These are phyloP conservation scores for Lanistes nyassanus DNA, from an alignment of 1,140 invertebrate genomes.

Conservation along the genomic window DNA sequence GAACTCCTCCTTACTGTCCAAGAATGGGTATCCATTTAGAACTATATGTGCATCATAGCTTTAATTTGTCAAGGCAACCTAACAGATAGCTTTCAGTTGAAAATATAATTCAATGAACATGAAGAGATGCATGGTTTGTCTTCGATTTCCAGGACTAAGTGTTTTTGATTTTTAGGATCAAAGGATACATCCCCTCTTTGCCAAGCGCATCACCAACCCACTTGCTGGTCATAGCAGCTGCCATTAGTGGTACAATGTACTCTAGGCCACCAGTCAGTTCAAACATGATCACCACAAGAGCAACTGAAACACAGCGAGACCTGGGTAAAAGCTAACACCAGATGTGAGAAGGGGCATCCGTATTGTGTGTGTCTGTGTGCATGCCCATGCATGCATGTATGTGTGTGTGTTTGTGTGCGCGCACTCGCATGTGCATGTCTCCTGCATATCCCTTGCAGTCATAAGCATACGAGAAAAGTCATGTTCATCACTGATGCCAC, in stretches of 20 bases:
- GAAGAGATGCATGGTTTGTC: too few relatives aligned
- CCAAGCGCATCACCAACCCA: constrained; percentile 99
- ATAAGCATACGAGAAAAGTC: too few relatives aligned
- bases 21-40: constrained; percentile 98
- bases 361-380: neutral
- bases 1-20: constrained; percentile 98
- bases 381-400: neutral
- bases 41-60: constrained; percentile 97
- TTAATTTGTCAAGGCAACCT: neutral
- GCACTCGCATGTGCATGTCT: neutral
- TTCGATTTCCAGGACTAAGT: too few relatives aligned
- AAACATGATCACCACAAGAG: constrained; percentile 99
- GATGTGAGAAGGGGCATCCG: neutral
- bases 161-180: neutral
- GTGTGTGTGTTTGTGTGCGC: neutral
- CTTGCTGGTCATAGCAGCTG: constrained; percentile 98
- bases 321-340: neutral
- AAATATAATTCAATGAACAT: too few relatives aligned
- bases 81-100: too few relatives aligned
- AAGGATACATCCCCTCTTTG: constrained; percentile 81
- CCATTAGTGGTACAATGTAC: constrained; percentile 99
- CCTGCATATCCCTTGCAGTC: too few relatives aligned
- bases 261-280: constrained; percentile 95
- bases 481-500: too few relatives aligned
- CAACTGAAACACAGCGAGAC: constrained; percentile 76